Evolutionary conservation across 92 coral and sea anemone genomes (phyloP), one percentile per base, ranked within the genome.

Genomic region (Chrysogorgia sp.): DNA sequence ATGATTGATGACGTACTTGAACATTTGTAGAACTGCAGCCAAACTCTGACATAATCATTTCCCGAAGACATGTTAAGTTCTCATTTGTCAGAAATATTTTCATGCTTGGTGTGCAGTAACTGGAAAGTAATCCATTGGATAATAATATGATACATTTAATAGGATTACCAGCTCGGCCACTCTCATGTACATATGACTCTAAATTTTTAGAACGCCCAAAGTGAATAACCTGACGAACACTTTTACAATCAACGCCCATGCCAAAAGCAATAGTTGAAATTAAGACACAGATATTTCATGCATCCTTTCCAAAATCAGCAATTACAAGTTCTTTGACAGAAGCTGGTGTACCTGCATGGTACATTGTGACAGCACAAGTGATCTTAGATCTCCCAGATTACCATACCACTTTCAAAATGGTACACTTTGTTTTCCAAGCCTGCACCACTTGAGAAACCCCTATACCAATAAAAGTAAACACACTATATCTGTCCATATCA

Each of bases 291-390:
- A 57, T 21, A 57, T 57, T 22, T 7, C 63, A 22, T 57, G 24
- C 63, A 4, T 53, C 60, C 21, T 53, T 6, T 53, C 60, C 60
- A 53, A 53, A 7, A 6, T 82, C 81, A 43, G 52, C 40, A 60
- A 83, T 49, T 31, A 83, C 72, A 59, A 65, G 83, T 57, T 69
- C 34, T 53, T 83, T 83, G 56, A 78, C 81, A 49, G 67, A 41
- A 32, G 25, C 71, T 21, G 87, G 84, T 23, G 84, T 83, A 70
- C 87, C 81, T 64, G 87, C 81, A 77, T 84, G 88, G 48, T 80
- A 67, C 88, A 84, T 79, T 37, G 1, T 70, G 76, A 48, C 2
- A 60, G 76, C 76, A 70, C 62, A 21, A 70, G 22, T 25, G 76
- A 70, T 70, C 76, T 70, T 15, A 47, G 35, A 24, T 70, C 76